phyloP scores from a whole-genome alignment of 2,113 vertebrate species.

The Solea senegalensis region DNA sequence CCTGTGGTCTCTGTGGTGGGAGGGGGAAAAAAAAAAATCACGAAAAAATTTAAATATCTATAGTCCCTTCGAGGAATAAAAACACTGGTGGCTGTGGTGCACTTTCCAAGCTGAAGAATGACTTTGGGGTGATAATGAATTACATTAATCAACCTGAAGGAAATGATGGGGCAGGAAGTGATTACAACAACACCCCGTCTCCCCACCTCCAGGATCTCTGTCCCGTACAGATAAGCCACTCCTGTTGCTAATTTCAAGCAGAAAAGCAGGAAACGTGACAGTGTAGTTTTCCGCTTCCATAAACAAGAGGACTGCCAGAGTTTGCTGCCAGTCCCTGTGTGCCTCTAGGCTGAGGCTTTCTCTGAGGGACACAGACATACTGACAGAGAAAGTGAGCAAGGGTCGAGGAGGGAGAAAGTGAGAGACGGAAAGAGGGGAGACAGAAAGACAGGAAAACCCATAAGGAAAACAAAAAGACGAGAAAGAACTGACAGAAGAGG shows the following conservation, averaged over 20 bases:
- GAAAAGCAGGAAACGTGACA: slow-evolving; percentile 96
- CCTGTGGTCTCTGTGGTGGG: slow-evolving; percentile 33
- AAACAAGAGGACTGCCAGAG: slow-evolving; percentile 82
- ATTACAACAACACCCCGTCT: slow-evolving; percentile 75
- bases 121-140: slow-evolving; percentile 62
- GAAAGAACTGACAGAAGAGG: slow-evolving; percentile 32
- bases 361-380: slow-evolving; percentile 44
- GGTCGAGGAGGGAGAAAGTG: slow-evolving; percentile 55
- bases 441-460: slow-evolving; percentile 64
- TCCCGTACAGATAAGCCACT: slow-evolving; percentile 91
- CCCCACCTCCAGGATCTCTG: slow-evolving; percentile 88
- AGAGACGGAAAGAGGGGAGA: slow-evolving; percentile 58
- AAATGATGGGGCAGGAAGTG: slow-evolving; percentile 92
- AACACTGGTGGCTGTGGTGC: slow-evolving; percentile 24
- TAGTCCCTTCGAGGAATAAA: slow-evolving; percentile 34
- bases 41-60: slow-evolving; percentile 32
- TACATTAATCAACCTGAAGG: slow-evolving; percentile 81
- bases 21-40: slow-evolving; percentile 5
- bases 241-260: slow-evolving; percentile 91
- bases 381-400: slow-evolving; percentile 55
- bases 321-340: slow-evolving; percentile 65
- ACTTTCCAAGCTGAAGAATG: slow-evolving; percentile 18
- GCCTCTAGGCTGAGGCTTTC: slow-evolving; percentile 62
- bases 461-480: slow-evolving; percentile 54
- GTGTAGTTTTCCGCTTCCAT: slow-evolving; percentile 90